Conservation (phyloP, 1,140 invertebrate genomes). For the Pseudobourletiella spinata region DNA sequence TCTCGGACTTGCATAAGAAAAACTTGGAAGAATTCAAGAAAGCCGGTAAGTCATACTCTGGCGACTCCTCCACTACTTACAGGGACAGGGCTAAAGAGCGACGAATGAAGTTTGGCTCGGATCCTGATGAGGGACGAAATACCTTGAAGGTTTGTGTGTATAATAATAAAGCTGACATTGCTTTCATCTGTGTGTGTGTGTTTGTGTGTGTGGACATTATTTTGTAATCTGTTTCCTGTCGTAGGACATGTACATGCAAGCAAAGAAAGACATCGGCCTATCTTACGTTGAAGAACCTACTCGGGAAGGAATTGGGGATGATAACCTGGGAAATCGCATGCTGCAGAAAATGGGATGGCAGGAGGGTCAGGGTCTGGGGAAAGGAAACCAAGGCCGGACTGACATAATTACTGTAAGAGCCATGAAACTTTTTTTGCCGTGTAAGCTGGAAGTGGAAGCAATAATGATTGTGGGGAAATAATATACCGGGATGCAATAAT, state of each 20-base stretch:
- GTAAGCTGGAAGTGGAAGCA: too few relatives aligned
- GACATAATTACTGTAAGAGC: conserved; percentile 74
- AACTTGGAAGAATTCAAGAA: conserved; percentile 62
- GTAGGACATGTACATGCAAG: conserved; percentile 53
- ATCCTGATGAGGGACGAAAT: conserved; percentile 63
- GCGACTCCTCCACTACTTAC: conserved; percentile 49
- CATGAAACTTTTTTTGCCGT: too few relatives aligned
- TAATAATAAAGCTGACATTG: too few relatives aligned
- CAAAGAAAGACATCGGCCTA: conserved; percentile 45
- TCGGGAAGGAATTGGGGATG: conserved; percentile 65
- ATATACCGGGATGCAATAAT: background rate
- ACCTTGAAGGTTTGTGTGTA: conserved; percentile 53
- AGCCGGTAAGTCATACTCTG: conserved; percentile 46
- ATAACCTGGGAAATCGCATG: conserved; percentile 84
- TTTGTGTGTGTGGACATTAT: too few relatives aligned
- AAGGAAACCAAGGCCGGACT: conserved; percentile 83
- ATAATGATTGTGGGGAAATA: background rate
- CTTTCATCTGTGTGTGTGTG: too few relatives aligned
- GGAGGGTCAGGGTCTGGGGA: conserved; percentile 88
- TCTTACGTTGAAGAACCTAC: conserved; percentile 55
- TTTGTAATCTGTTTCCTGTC: too few relatives aligned
- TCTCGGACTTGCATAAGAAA: conserved; percentile 92
- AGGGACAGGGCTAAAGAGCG: conserved; percentile 94
- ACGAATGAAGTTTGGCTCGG: conserved; percentile 82
- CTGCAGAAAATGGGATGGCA: conserved; percentile 99